Base-by-base conservation (phyloP, 2,113 vertebrate genomes). In the Gadus chalcogrammus region DNA sequence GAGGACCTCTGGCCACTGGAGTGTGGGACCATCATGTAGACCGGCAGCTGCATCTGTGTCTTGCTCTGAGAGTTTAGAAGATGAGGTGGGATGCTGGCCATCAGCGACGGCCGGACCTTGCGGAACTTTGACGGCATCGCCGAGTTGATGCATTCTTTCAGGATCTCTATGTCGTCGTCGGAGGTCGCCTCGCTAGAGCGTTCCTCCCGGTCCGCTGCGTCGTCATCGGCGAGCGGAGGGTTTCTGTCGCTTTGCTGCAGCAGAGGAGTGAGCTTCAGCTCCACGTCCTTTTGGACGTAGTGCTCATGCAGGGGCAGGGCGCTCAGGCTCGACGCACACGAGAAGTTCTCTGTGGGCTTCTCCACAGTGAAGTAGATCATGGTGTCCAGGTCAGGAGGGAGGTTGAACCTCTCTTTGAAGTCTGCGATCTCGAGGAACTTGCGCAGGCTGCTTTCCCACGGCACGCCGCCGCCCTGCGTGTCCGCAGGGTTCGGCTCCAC, bases 281-380 rank as follows among this genome's bases (percentile, higher is more conserved):
- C 97, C 68, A 98, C 96, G 0, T 99, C 97, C 85, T 99, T 96
- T 84, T 99, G 96, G 0, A 99, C 92, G 0, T 98, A 99, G 71
- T 96, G 96, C 79, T 99, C 97, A 0, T 99, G 96, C 59, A 99
- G 93, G 55, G 96, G 96, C 74, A 99, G 86, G 0, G 97, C 97
- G 0, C 97, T 99, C 68, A 99, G 89, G 85, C 97, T 99, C 18
- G 97, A 99, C 2, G 97, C 97, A 0, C 97, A 99, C 0, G 97
- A 99, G 83, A 99, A 99, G 87, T 99, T 98, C 87, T 99, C 97
- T 0, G 94, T 95, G 0, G 97, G 97, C 72, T 99, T 98, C 91
- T 99, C 97, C 83, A 97, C 95, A 0, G 97, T 99, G 83, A 99
- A 99, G 83, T 98, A 98, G 64, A 98, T 95, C 88, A 97, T 97